phyloP scores from a whole-genome alignment of 2,113 vertebrate species.

The Helogale parvula region DNA sequence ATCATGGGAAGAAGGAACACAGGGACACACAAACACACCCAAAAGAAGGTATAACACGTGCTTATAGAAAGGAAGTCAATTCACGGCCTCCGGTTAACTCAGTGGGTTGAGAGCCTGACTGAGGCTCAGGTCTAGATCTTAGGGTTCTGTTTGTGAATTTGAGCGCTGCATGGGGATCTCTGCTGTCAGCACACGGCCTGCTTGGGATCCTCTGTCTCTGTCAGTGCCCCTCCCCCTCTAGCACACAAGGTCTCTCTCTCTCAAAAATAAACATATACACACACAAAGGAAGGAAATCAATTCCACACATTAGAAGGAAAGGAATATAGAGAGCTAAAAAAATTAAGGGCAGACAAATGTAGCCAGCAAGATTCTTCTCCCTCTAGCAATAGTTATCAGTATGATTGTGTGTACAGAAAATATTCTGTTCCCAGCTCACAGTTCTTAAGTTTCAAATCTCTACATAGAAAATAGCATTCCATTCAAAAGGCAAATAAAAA shows the following conservation, averaged over 20 bases:
- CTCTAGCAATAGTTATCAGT: not conserved
- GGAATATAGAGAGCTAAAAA: not conserved
- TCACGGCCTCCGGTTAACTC: no score
- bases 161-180: no score
- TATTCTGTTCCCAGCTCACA: not conserved
- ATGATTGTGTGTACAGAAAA: not conserved
- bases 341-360: not conserved
- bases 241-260: no score
- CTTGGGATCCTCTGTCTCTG: no score
- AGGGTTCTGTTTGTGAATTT: no score
- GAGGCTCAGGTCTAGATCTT: no score
- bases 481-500: not conserved
- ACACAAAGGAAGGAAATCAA: not conserved
- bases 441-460: slow-evolving; percentile 18
- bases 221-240: no score
- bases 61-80: not conserved
- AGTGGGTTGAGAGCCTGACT: no score
- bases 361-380: not conserved
- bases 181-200: no score
- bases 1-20: not conserved
- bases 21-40: not conserved
- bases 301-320: not conserved
- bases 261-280: not conserved
- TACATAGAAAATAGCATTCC: not conserved
- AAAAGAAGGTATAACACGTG: not conserved